Conservation (phyloP, 2,888 invertebrate species). For the Lacanobia wlatinum region DNA sequence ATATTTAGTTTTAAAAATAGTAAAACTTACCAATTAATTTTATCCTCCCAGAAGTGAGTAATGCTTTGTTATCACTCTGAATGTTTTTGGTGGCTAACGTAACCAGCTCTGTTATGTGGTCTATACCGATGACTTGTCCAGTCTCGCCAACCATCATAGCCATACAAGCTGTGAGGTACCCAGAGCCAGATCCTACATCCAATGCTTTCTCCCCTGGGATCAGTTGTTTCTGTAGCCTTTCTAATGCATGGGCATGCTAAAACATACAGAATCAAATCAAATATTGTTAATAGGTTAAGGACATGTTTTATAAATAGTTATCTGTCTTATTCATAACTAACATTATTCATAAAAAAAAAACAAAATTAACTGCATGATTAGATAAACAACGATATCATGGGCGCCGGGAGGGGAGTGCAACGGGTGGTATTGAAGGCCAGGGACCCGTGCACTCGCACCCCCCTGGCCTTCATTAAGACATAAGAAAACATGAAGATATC, state of each 20-base stretch:
- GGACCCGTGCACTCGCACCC: no score
- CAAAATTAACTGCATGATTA: no score
- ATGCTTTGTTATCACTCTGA: slow-evolving; percentile 92
- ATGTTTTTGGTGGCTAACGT: slow-evolving; percentile 94
- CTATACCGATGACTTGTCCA: slow-evolving; percentile 95
- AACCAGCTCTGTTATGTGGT: slow-evolving; percentile 96
- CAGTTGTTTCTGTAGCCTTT: slow-evolving; percentile 95
- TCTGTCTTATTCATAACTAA: no score
- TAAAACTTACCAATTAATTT: slow-evolving; percentile 92
- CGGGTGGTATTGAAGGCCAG: no score
- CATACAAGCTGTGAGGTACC: slow-evolving; percentile 98
- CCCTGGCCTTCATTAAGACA: no score
- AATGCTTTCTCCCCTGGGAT: slow-evolving; percentile 94
- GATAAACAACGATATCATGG: no score
- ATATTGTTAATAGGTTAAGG: neutral
- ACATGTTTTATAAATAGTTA: neutral
- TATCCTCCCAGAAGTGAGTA: slow-evolving; percentile 93
- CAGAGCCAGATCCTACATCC: slow-evolving; percentile 98
- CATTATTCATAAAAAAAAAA: no score
- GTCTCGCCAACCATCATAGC: slow-evolving; percentile 94
- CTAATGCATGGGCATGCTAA: slow-evolving; percentile 97
- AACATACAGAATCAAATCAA: slow-evolving; percentile 30
- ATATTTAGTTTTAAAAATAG: no score
- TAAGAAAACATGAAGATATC: no score
- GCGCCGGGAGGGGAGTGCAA: no score